A percentile compares a stretch with the other conserved stretches of the same genome.
Evolutionary conservation across 2,888 invertebrate species (phyloP).

Genomic region (Agriotes lineatus): DNA sequence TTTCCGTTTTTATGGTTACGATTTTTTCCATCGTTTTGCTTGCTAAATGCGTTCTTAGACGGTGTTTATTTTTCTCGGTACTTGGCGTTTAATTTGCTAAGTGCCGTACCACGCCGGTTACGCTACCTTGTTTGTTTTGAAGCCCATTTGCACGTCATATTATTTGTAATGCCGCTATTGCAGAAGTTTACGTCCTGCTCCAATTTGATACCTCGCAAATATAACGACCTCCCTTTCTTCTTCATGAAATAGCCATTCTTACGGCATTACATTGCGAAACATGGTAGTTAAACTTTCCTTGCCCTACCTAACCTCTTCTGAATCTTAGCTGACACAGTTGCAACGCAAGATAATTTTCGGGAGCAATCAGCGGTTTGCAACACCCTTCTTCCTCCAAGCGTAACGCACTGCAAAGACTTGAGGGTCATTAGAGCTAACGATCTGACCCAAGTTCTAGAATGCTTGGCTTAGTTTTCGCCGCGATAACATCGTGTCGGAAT

Average conservation of each 20-base stretch:
- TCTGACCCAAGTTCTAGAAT: not conserved
- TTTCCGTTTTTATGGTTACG: constrained; percentile 16
- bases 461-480: not conserved
- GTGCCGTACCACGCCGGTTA: not conserved
- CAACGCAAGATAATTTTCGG: not conserved
- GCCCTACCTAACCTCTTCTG: not conserved
- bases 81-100: constrained; percentile 20
- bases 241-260: too few species aligned
- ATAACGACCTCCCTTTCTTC: too few species aligned
- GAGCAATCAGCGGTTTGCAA: not conserved
- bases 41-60: constrained; percentile 4
- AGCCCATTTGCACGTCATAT: too few species aligned
- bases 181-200: too few species aligned
- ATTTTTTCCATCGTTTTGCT: constrained; percentile 17
- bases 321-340: not conserved
- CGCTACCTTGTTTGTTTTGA: not conserved
- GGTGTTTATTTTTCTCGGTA: constrained; percentile 1
- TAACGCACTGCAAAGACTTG: not conserved
- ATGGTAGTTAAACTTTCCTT: too few species aligned
- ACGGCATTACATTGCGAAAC: too few species aligned
- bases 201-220: too few species aligned
- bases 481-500: not conserved
- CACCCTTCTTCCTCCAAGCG: not conserved
- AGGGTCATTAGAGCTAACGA: constrained; percentile 11
- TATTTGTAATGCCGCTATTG: too few species aligned